These are phyloP conservation scores for Melieria omissa DNA, from an alignment of 2,888 invertebrate genomes.

Conservation along the genomic window DNA sequence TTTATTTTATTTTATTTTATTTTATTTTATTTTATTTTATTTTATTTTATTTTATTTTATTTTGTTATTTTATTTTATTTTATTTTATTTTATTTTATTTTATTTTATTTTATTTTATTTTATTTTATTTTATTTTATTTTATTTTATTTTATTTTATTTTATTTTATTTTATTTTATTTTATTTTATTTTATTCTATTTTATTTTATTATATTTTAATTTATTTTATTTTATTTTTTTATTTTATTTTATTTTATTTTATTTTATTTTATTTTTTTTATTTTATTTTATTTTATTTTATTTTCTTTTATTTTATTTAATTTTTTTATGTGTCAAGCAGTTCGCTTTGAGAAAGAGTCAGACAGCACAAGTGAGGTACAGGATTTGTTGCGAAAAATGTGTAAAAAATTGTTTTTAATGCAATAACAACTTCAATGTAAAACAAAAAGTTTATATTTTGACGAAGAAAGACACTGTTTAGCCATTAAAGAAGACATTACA, in stretches of 20 bases:
- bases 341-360: not conserved
- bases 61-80: not conserved
- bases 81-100: not conserved
- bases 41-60: constrained; percentile 5
- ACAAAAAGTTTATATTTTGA: too few relatives aligned
- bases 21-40: constrained; percentile 7
- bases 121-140: constrained; percentile 10
- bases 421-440: too few relatives aligned
- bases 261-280: constrained; percentile 18
- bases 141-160: constrained; percentile 1
- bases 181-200: constrained; percentile 9
- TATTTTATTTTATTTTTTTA: not conserved
- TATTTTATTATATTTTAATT: not conserved
- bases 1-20: constrained; percentile 1
- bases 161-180: constrained; percentile 3
- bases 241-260: constrained; percentile 10
- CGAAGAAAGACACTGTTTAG: too few relatives aligned
- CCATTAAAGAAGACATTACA: too few relatives aligned
- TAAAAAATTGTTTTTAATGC: too few relatives aligned
- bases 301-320: not conserved
- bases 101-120: not conserved
- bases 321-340: constrained; percentile 2
- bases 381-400: too few relatives aligned
- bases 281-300: constrained; percentile 12
- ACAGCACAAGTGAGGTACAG: not conserved